Conservation (phyloP, 2,797 vertebrate genomes). For the Todus mexicanus region DNA sequence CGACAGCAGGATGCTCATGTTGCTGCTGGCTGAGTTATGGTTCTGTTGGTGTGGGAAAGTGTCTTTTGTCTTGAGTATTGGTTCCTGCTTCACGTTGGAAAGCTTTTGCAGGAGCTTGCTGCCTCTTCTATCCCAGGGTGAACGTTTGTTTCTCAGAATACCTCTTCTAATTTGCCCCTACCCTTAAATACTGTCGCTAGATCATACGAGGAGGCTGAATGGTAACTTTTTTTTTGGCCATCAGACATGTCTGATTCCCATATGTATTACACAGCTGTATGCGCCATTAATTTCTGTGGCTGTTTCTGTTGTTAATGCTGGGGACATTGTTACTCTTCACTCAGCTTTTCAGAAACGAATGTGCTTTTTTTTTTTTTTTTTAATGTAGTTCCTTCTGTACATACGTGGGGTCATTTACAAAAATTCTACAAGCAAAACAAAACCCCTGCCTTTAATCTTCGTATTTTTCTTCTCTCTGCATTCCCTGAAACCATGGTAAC, state of each 20-base stretch:
- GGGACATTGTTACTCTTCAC: neutral
- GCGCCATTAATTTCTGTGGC: neutral
- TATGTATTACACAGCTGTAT: neutral
- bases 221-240: neutral
- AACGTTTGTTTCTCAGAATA: neutral
- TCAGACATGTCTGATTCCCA: neutral
- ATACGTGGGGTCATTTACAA: neutral
- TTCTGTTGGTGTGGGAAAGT: neutral
- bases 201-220: neutral
- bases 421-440: neutral
- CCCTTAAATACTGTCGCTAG: neutral
- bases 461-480: neutral
- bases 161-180: neutral
- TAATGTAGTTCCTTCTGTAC: neutral
- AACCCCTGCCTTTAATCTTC: neutral
- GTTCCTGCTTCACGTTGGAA: neutral
- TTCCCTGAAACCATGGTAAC: conserved; percentile 45
- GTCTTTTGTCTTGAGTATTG: neutral
- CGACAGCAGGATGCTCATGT: neutral
- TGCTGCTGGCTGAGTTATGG: neutral
- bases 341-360: neutral
- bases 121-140: neutral
- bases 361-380: too few relatives aligned
- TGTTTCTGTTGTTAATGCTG: neutral
- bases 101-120: neutral